Conservation (phyloP, 2,888 invertebrate genomes). For the Diachrysia chrysitis region DNA sequence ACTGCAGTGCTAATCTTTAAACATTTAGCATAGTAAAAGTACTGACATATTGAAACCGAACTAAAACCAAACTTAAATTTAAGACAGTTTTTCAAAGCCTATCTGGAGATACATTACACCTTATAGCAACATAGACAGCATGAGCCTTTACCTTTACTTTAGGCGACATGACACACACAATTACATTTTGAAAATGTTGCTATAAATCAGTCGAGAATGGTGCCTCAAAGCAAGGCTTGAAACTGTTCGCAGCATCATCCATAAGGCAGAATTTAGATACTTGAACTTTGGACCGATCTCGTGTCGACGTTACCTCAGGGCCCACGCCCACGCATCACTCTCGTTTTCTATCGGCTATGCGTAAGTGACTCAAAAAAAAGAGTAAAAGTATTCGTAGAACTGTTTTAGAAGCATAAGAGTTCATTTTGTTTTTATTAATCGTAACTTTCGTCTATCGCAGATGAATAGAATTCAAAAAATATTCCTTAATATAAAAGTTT, state of each 20-base stretch:
- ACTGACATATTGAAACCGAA: background rate
- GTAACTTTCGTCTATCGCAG: too few species aligned
- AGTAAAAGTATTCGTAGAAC: slow-evolving; percentile 2
- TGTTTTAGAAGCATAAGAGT: background rate
- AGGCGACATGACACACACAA: too few species aligned
- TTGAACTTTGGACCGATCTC: slow-evolving; percentile 42
- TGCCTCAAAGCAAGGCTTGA: background rate
- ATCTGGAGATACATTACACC: too few species aligned
- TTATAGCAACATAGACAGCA: too few species aligned
- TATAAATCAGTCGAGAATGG: background rate
- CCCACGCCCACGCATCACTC: slow-evolving; percentile 69
- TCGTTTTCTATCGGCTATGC: slow-evolving; percentile 69
- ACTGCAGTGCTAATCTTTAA: background rate
- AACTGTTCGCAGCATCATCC: background rate
- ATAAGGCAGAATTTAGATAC: slow-evolving; percentile 21
- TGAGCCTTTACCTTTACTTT: too few species aligned
- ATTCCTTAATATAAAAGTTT: too few species aligned
- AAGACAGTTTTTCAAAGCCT: too few species aligned
- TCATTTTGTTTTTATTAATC: too few species aligned
- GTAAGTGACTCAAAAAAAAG: slow-evolving; percentile 29
- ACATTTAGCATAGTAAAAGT: background rate
- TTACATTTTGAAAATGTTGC: too few species aligned
- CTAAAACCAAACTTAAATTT: too few species aligned
- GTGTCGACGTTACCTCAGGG: slow-evolving; percentile 65
- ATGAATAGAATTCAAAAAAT: too few species aligned